Evolutionary conservation across 1,140 invertebrate genomes (phyloP).

Genomic region (Daktulosphaira vitifoliae): DNA sequence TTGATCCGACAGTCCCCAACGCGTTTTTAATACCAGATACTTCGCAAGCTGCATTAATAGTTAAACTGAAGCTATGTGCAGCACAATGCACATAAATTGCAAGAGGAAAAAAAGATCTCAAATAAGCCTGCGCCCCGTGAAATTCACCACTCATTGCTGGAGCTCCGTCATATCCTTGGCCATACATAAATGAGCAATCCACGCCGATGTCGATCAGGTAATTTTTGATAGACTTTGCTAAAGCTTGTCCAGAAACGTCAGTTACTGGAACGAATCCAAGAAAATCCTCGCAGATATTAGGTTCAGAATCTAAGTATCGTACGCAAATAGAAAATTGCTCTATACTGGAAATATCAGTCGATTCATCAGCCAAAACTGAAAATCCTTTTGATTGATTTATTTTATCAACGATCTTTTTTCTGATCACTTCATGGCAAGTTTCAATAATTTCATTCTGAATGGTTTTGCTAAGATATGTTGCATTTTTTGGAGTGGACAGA

Average conservation of each 20-base stretch:
- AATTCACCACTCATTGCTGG: too few species aligned
- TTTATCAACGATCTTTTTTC: conserved; percentile 32
- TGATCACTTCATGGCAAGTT: conserved; percentile 30
- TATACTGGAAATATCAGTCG: conserved; percentile 31
- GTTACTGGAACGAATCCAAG: conserved; percentile 37
- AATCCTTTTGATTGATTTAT: conserved; percentile 31
- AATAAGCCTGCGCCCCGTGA: conserved; percentile 38
- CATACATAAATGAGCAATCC: conserved; percentile 36
- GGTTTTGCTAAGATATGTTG: conserved; percentile 32
- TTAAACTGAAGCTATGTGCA: conserved; percentile 25
- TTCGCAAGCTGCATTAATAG: conserved; percentile 10
- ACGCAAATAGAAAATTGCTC: conserved; percentile 37
- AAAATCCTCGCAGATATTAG: conserved; percentile 35
- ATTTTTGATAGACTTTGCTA: conserved; percentile 36
- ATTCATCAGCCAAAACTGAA: conserved; percentile 36
- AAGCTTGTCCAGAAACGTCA: conserved; percentile 37
- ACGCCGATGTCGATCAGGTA: conserved; percentile 35
- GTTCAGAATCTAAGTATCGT: conserved; percentile 21
- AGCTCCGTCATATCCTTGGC: conserved; percentile 41
- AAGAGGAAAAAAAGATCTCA: neutral
- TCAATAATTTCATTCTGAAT: too few species aligned
- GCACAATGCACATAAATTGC: conserved; percentile 19
- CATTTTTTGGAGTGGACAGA: too few species aligned
- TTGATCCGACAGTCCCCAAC: conserved; percentile 21
- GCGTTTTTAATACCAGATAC: conserved; percentile 26